Evolutionary conservation across 2,797 vertebrate genomes (phyloP).

Genomic region (Anguilla marmorata): DNA sequence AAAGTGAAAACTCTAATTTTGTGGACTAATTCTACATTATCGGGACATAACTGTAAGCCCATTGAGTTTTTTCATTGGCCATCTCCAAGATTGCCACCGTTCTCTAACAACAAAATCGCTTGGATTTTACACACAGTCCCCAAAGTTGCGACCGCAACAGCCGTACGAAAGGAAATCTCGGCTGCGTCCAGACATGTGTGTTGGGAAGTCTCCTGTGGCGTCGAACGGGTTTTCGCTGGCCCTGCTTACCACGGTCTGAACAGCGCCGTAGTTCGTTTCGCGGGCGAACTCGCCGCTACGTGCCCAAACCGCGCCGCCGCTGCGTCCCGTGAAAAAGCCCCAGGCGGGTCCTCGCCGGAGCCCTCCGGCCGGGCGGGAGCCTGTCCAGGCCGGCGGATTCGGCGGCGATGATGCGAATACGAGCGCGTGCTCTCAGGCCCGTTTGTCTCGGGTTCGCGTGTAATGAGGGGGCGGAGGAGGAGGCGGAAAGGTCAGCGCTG

Average conservation of each 20-base stretch:
- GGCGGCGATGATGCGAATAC: not conserved
- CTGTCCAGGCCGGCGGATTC: not conserved
- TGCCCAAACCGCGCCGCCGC: not conserved
- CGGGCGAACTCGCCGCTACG: not conserved
- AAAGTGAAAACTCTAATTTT: not conserved
- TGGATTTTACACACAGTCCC: not conserved
- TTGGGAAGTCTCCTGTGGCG: not conserved
- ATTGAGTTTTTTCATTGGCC: not conserved
- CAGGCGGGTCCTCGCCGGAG: not conserved
- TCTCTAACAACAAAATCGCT: not conserved
- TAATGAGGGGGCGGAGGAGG: not conserved
- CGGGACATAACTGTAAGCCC: not conserved
- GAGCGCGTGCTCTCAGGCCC: not conserved
- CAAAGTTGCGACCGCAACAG: not conserved
- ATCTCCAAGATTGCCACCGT: not conserved
- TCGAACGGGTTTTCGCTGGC: not conserved
- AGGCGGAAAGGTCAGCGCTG: conserved; percentile 22
- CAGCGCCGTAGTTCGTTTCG: not conserved
- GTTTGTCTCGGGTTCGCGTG: not conserved
- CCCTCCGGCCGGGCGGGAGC: not conserved
- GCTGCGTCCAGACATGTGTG: no score
- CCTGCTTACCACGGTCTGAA: not conserved
- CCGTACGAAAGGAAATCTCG: not conserved
- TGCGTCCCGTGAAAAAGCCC: not conserved
- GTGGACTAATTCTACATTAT: not conserved